Conservation (phyloP, 2,113 vertebrate species). For the Thinocorus orbignyianus region DNA sequence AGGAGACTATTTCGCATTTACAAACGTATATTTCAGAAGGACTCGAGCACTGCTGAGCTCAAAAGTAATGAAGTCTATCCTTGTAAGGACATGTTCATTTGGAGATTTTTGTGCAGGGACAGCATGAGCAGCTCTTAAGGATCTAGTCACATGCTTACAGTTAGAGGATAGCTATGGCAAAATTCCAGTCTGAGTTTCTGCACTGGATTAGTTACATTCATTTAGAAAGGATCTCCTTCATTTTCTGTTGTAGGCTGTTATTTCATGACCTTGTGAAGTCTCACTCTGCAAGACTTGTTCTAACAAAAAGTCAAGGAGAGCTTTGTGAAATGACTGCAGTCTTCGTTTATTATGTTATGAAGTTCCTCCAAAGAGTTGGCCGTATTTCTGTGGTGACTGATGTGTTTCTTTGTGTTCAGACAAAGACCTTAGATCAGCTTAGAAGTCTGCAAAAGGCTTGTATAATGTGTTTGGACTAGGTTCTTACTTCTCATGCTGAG, state of each 20-base stretch:
- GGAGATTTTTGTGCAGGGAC: background rate
- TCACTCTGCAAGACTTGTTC: background rate
- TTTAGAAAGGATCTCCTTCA: slow-evolving; percentile 7
- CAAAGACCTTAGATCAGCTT: background rate
- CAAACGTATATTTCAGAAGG: background rate
- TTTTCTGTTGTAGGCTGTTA: background rate
- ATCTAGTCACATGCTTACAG: background rate
- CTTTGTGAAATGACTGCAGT: background rate
- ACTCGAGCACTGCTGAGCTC: background rate
- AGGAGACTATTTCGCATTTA: background rate
- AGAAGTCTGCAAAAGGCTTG: background rate
- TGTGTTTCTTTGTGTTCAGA: background rate
- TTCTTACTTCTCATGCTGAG: background rate
- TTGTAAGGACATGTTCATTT: background rate
- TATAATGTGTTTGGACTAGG: background rate
- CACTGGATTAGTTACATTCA: slow-evolving; percentile 15
- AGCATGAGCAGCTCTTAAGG: background rate
- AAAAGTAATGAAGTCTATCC: background rate
- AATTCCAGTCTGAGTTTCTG: slow-evolving; percentile 5
- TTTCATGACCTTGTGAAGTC: slow-evolving; percentile 22
- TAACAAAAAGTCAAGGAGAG: background rate
- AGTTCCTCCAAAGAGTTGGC: background rate
- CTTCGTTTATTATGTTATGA: background rate
- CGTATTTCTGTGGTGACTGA: background rate
- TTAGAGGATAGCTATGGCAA: background rate